A percentile compares a stretch with the other conserved stretches of the same genome.
Evolutionary conservation across 2,797 vertebrate species (phyloP).

Genomic region (Alauda arvensis): DNA sequence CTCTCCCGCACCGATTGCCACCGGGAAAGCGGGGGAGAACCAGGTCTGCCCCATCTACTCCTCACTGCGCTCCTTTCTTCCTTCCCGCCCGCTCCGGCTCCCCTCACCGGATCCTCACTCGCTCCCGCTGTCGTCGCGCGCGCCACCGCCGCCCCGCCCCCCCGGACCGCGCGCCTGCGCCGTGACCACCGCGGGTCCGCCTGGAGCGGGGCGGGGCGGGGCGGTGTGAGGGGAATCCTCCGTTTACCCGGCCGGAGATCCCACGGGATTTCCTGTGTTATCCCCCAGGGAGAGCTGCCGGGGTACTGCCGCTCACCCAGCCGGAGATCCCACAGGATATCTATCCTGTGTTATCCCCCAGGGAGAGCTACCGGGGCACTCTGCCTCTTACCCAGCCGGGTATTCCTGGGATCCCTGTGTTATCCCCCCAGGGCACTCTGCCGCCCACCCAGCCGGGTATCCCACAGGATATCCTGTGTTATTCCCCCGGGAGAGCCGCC

Average conservation of each 20-base stretch:
- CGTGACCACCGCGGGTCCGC: fast-evolving
- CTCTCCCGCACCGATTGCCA: neutral
- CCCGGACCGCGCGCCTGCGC: neutral
- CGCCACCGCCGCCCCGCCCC: fast-evolving
- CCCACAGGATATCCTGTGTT: neutral
- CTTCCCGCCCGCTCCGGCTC: neutral
- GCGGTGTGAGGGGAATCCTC: too few species aligned
- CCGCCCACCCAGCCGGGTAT: neutral
- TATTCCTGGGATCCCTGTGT: neutral
- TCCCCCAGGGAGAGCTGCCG: fast-evolving
- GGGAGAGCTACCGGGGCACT: too few species aligned
- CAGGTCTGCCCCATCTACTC: fast-evolving
- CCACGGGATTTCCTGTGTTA: fast-evolving
- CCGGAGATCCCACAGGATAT: neutral
- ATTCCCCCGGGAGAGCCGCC: fast-evolving
- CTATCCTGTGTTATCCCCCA: neutral
- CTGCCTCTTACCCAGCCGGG: neutral
- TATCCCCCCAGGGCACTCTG: too few species aligned
- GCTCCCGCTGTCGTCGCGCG: neutral
- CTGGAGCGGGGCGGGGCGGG: fast-evolving
- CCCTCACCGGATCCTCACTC: fast-evolving
- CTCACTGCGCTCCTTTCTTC: fast-evolving
- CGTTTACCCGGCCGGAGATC: fast-evolving
- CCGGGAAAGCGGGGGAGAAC: neutral
- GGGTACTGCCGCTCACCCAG: too few species aligned